These are phyloP conservation scores for Lamellibrachia satsuma DNA, from an alignment of 2,888 invertebrate species.

Conservation along the genomic window DNA sequence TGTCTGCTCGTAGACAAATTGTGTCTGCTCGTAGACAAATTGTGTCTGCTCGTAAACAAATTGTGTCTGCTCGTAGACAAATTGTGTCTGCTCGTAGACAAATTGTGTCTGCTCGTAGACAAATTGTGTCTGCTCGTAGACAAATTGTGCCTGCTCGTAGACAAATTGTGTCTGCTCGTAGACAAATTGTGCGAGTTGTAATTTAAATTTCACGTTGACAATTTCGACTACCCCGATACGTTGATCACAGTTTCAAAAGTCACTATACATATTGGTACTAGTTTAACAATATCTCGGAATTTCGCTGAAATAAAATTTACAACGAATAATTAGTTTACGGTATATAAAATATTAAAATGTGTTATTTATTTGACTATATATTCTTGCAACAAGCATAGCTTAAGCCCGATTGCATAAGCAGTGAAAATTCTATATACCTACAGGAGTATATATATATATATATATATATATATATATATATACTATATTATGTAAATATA, in stretches of 20 bases:
- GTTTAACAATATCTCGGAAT: background rate
- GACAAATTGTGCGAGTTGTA: background rate
- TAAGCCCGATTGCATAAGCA: no score
- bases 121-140: background rate
- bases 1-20: background rate
- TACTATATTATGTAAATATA: no score
- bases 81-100: background rate
- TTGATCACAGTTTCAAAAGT: background rate
- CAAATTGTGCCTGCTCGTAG: background rate
- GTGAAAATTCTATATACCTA: no score
- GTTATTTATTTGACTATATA: no score
- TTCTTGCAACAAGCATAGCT: no score
- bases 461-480: no score
- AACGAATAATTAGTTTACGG: no score
- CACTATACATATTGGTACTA: background rate
- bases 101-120: background rate
- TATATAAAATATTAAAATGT: no score
- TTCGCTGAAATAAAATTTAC: background rate
- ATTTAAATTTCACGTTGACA: background rate
- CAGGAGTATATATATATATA: no score
- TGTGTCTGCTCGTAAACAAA: background rate
- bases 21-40: background rate
- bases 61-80: background rate
- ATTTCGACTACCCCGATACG: background rate
- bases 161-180: background rate